A percentile compares a stretch with the other conserved stretches of the same genome.
Evolutionary conservation across 2,888 invertebrate species (phyloP).

Genomic region (Dicycla oo): DNA sequence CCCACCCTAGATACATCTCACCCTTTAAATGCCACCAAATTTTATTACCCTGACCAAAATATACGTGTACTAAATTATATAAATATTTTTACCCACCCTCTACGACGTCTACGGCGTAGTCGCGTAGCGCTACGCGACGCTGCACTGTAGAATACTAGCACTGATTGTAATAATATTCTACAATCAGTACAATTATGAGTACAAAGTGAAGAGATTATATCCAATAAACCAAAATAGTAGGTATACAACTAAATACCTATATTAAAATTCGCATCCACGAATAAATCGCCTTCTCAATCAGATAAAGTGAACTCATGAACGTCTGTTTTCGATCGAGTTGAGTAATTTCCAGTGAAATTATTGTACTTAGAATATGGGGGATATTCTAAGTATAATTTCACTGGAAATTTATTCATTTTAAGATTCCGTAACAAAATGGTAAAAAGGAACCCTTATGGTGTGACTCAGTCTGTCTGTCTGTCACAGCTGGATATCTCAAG

Average conservation of each 20-base stretch:
- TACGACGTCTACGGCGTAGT: constrained; percentile 26
- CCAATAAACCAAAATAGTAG: no score
- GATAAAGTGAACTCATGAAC: no score
- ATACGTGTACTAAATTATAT: background rate
- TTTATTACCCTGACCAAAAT: background rate
- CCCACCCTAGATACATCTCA: background rate
- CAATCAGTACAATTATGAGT: no score
- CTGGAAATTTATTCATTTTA: no score
- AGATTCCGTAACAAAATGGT: no score
- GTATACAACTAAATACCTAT: background rate
- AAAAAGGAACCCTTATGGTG: no score
- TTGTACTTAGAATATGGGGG: background rate
- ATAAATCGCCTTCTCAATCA: background rate
- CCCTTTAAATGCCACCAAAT: background rate
- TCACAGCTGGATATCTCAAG: no score
- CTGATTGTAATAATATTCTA: no score
- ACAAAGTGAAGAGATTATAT: background rate
- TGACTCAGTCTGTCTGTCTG: no score
- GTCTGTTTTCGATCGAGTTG: background rate
- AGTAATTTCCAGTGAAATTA: background rate
- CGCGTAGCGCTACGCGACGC: constrained; percentile 23
- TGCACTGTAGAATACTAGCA: background rate
- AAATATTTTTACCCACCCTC: background rate
- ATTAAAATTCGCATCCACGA: background rate
- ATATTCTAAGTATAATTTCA: no score